Evolutionary conservation across 2,888 invertebrate species (phyloP), one percentile per base, ranked within the genome.

Genomic region (Fragum whitleyi): DNA sequence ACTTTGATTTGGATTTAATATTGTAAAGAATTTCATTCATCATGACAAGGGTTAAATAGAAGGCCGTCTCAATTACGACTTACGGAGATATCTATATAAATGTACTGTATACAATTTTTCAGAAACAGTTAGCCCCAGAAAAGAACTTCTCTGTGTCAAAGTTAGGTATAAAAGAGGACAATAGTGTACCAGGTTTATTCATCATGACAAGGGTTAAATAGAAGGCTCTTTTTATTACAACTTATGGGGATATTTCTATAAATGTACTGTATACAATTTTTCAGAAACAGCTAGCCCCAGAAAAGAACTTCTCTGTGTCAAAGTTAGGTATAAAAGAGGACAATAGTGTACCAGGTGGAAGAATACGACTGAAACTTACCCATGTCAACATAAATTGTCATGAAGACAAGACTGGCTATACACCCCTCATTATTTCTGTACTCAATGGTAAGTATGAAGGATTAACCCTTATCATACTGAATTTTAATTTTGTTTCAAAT

Each of bases 361-460:
- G 87, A 65, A 86, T 90, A 19, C 80, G 88, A 21, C 79, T 88
- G 21, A 86, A 86, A 42, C 83, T 90, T 42, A 80, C 80, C 6
- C 90, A 90, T 67, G 85, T 90, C 9, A 88, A 91, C 74, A 77
- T 91, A 5, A 86, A 91, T 77, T 87, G 86, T 68, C 82, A 79
- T 29, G 91, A 91, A 67, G 79, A 81, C 7, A 77, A 76, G 9
- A 90, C 90, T 23, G 89, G 89, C 7, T 90, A 89, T 75, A 91
- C 91, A 9, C 90, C 90, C 16, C 85, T 91, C 9, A 88, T 89
- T 3, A 76, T 91, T 19, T 88, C 90, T 71, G 87, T 90, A 6
- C 82, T 90, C 0, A 83, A 88, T 81, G 89, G 91, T 91, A 86
- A 75, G 77, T 39, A 9, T 39, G 6, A 39, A n/a, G n/a, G n/a